A percentile compares a stretch with the other conserved stretches of the same genome.
phyloP scores from a whole-genome alignment of 2,797 vertebrate species.

The Rhyacichthys aspro region DNA sequence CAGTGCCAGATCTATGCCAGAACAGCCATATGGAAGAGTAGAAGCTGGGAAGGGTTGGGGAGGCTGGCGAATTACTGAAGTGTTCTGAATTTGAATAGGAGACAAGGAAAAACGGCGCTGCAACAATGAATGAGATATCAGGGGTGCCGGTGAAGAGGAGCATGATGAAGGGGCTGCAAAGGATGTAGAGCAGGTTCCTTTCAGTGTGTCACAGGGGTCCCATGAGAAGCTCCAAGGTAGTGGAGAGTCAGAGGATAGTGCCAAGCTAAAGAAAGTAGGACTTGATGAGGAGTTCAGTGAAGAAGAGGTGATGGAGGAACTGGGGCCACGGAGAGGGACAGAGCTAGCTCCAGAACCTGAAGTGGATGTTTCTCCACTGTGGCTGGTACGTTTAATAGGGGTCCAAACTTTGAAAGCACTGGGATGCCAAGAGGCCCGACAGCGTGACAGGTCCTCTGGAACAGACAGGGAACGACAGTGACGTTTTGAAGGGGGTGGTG shows the following conservation, averaged over 20 bases:
- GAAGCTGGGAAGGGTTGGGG: conserved; percentile 73
- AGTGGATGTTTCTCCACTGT: conserved; percentile 62
- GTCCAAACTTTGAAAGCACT: conserved; percentile 92
- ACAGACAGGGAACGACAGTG: conserved; percentile 92
- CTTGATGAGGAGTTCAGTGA: conserved; percentile 87
- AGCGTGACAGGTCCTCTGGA: conserved; percentile 91
- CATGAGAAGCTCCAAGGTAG: conserved; percentile 83
- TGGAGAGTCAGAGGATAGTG: conserved; percentile 85
- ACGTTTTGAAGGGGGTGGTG: conserved; percentile 87
- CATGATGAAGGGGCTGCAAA: conserved; percentile 79
- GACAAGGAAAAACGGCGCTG: conserved; percentile 90
- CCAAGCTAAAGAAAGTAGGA: conserved; percentile 90
- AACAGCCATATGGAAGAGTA: conserved; percentile 68
- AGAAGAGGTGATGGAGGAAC: conserved; percentile 84
- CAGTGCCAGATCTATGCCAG: conserved; percentile 70
- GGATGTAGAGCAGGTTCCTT: conserved; percentile 74
- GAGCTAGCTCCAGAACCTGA: conserved; percentile 78
- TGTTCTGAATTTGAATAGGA: conserved; percentile 85
- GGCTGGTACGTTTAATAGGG: conserved; percentile 84
- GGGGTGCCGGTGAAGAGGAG: conserved; percentile 77
- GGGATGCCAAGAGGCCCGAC: conserved; percentile 89
- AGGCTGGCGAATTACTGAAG: conserved; percentile 76
- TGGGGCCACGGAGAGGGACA: conserved; percentile 82
- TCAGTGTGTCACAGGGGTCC: conserved; percentile 74
- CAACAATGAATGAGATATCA: conserved; percentile 73